Percentiles rank a stretch among this genome's conserved stretches.
These are phyloP conservation scores for Pagetopsis macropterus DNA, from an alignment of 2,797 vertebrate species.

Conservation along the genomic window DNA sequence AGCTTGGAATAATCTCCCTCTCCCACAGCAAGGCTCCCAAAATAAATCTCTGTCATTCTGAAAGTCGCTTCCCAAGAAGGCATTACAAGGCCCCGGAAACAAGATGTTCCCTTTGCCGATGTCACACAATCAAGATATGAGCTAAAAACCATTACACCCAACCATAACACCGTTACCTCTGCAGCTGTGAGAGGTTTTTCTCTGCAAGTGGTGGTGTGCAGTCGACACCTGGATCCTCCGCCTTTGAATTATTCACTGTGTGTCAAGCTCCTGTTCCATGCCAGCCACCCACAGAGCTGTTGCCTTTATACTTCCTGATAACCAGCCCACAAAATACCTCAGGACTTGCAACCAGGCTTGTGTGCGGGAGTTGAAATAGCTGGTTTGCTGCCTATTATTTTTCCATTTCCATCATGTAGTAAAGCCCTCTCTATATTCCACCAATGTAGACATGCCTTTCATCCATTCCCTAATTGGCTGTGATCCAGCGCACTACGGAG, in stretches of 20 bases:
- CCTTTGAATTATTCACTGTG: constrained; percentile 59
- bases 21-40: constrained; percentile 16
- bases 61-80: constrained; percentile 5
- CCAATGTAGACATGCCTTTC: constrained; percentile 16
- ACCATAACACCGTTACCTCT: constrained; percentile 25
- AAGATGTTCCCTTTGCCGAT: constrained; percentile 39
- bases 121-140: constrained; percentile 35
- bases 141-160: constrained; percentile 28
- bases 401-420: neutral
- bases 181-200: constrained; percentile 10
- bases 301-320: constrained; percentile 57
- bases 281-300: constrained; percentile 51
- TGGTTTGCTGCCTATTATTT: constrained; percentile 2
- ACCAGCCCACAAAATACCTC: constrained; percentile 26
- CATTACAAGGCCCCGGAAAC: constrained; percentile 21
- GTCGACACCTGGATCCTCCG: constrained; percentile 38
- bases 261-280: constrained; percentile 42
- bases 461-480: constrained; percentile 47
- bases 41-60: constrained; percentile 50
- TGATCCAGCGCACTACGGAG: constrained; percentile 53
- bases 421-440: constrained; percentile 11
- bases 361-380: constrained; percentile 12
- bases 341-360: constrained; percentile 12
- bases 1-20: constrained; percentile 3
- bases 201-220: constrained; percentile 22